Evolutionary conservation across 2,888 invertebrate species (phyloP), one percentile per base, ranked within the genome.

Genomic region (Cheilosia soror): DNA sequence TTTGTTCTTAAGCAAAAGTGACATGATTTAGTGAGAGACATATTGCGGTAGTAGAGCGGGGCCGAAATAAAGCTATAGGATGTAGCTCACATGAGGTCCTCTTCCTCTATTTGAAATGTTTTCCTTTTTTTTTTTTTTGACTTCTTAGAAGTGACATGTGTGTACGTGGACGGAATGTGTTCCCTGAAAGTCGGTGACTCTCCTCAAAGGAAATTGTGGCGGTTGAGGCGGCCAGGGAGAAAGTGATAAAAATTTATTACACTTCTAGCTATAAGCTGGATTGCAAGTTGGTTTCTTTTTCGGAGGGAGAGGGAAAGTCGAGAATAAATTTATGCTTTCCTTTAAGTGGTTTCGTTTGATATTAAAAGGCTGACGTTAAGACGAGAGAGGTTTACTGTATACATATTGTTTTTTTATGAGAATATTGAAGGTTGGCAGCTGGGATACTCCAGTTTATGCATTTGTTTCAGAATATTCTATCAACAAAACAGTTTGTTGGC

Each of bases 11-110:
- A 33, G 51, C 55, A 44, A 62, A 75, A 75, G 79, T 84, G 83
- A 79, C 83, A 79, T 79, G 79, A 79, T 84, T 84, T 84, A 84
- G 68, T 51, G 75, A 73, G 58, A 69, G 68, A 78, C 78, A 78
- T 69, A 73, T 65, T 84, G 79, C 75, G 79, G 65, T 75, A 84
- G 51, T 51, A 5, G 73, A 68, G 33, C 42, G 57, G 57, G 60
- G 33, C 57, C 68, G 51, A 78, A 51, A 33, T 20, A 20, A 1
- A 20, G 20, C 1, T 40, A 20, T 40, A 20, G 57, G n/a, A 68
- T 72, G 44, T 44, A 49, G 33, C 53, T 73, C 47, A 27, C 27
- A 27, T 44, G 27, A n/a, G 62, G 42, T 47, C 51, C 60, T 40
- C 42, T 60, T 44, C 20, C 51, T 51, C 11, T 33, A 15, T 57